Base-by-base conservation (phyloP, 2,113 vertebrate species). In the Pollachius pollachius region DNA sequence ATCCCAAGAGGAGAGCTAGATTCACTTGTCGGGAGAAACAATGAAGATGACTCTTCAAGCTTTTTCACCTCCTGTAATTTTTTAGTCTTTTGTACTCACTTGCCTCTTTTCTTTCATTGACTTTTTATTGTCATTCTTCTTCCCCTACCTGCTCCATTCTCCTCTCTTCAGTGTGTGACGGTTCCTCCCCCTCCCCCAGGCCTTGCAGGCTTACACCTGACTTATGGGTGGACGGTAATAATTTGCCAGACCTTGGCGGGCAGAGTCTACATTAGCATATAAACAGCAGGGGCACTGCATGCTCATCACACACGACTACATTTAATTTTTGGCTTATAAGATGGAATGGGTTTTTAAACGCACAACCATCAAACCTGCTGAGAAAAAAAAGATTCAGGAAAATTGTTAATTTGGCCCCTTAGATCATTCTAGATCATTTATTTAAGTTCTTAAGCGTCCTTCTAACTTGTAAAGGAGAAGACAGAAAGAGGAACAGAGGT, bases 301-400 rank as follows among this genome's bases (percentile, higher is more conserved):
- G 93, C 91, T 95, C 94, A 96, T 96, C 97, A 96, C 97, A 98
- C 95, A 94, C 95, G 94, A 98, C 96, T 96, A 97, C 96, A 93
- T 96, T 97, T 97, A 96, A 98, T 97, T 97, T 96, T 99, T 96
- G 93, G 93, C 97, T 97, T 96, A 97, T 97, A 96, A 97, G 96
- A 97, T 93, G 94, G 95, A 97, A 97, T 96, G 94, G 96, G 92
- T 95, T 96, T 96, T 96, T 98, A 97, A 98, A 97, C 88, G 94
- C 94, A 91, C 90, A 87, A 92, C 96, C 94, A 94, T 97, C 96
- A 96, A 95, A 95, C 94, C 93, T 92, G 92, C 91, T 90, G 91
- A 93, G 93, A 97, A 95, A 99, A 95, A 97, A 96, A 96, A 96
- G 96, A 96, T 94, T 96, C 93, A 92, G 93, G 94, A 93, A 92